phyloP scores from a whole-genome alignment of 2,888 invertebrate species.

The Achlya flavicornis region DNA sequence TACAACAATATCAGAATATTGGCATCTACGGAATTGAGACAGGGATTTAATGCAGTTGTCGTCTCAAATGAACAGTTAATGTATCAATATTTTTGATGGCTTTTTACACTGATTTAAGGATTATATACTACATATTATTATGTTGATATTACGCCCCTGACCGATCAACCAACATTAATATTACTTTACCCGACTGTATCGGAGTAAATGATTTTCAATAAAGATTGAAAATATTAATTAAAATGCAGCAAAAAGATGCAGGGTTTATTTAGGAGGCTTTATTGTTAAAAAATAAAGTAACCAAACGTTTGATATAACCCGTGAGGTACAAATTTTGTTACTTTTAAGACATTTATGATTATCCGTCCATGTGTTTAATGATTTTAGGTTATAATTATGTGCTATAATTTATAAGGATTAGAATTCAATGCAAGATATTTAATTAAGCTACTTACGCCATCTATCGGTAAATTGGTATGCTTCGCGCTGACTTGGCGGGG shows the following conservation, averaged over 20 bases:
- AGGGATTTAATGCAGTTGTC: too few relatives aligned
- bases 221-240: too few relatives aligned
- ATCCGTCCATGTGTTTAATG: conserved; percentile 10
- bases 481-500: too few relatives aligned
- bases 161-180: too few relatives aligned
- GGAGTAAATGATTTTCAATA: too few relatives aligned
- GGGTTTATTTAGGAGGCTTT: not conserved
- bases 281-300: not conserved
- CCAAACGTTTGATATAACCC: not conserved
- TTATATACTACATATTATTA: not conserved
- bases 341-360: not conserved
- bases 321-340: conserved; percentile 10
- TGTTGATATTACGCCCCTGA: too few relatives aligned
- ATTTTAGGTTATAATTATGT: not conserved
- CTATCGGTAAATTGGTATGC: not conserved
- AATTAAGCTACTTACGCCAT: not conserved
- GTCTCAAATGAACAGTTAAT: too few relatives aligned
- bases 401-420: not conserved
- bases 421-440: conserved; percentile 2
- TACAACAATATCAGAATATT: too few relatives aligned
- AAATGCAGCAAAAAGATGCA: not conserved
- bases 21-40: too few relatives aligned
- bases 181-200: not conserved
- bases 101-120: not conserved
- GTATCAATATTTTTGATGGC: too few relatives aligned